phyloP scores from a whole-genome alignment of 2,888 invertebrate genomes.

The Antitype chi region DNA sequence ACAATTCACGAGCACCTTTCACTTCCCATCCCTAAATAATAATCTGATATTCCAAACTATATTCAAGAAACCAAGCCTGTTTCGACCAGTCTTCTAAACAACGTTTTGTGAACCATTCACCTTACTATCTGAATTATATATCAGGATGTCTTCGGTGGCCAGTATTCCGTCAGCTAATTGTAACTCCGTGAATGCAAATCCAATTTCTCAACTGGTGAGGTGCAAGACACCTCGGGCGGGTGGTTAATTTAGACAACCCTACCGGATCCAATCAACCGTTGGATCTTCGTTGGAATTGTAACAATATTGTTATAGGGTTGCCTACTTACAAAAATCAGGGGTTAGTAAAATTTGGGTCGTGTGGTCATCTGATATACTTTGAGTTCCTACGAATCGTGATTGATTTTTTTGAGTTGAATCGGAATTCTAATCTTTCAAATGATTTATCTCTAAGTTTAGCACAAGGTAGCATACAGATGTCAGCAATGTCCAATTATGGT shows the following conservation, averaged over 20 bases:
- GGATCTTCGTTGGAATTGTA: constrained; percentile 60
- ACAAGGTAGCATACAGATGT: neutral
- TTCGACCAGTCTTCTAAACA: constrained; percentile 35
- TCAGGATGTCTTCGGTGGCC: constrained; percentile 62
- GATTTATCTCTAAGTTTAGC: neutral
- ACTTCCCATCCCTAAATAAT: constrained; percentile 51
- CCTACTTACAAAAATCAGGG: constrained; percentile 46
- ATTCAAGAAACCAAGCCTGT: constrained; percentile 44
- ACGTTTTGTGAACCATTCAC: constrained; percentile 55
- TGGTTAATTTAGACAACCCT: constrained; percentile 69
- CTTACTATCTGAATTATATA: constrained; percentile 70
- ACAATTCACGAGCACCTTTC: constrained; percentile 58
- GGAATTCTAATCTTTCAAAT: neutral
- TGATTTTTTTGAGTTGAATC: neutral
- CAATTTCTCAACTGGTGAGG: constrained; percentile 65
- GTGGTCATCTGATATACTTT: constrained; percentile 34
- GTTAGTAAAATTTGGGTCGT: constrained; percentile 29
- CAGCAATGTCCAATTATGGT: neutral
- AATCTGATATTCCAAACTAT: constrained; percentile 60
- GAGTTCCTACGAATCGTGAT: constrained; percentile 2
- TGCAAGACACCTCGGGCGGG: constrained; percentile 66
- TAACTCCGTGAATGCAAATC: constrained; percentile 75
- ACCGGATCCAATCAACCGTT: constrained; percentile 66
- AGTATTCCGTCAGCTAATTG: constrained; percentile 71
- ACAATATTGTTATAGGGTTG: constrained; percentile 66